A percentile compares a stretch with the other conserved stretches of the same genome.
phyloP scores from a whole-genome alignment of 2,888 invertebrate species.

The Pogonocherus hispidulus region DNA sequence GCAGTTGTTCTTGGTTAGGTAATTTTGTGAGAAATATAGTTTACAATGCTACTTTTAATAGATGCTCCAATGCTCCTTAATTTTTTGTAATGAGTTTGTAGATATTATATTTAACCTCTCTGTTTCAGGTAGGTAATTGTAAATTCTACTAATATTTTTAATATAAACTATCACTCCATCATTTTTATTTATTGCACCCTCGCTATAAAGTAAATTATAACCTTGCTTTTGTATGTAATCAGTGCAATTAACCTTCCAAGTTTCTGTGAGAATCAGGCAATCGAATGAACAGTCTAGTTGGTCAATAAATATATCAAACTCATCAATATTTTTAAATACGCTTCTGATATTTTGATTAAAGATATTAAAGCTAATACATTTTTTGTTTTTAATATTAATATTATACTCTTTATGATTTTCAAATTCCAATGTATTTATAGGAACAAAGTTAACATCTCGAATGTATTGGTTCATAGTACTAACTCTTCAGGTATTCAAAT shows the following conservation, averaged over 20 bases:
- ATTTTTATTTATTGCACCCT: slow-evolving; percentile 13
- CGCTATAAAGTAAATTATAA: slow-evolving; percentile 8
- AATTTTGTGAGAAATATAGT: too few species aligned
- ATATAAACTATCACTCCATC: slow-evolving; percentile 9
- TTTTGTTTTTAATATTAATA: neutral
- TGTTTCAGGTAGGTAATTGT: too few species aligned
- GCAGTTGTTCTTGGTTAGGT: too few species aligned
- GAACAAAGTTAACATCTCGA: neutral
- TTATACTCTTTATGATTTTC: neutral
- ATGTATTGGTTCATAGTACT: neutral
- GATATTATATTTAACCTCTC: too few species aligned
- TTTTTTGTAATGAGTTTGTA: too few species aligned
- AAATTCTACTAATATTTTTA: too few species aligned
- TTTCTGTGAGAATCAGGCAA: neutral
- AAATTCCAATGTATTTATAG: neutral
- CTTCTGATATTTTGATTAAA: slow-evolving; percentile 7
- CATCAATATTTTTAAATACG: neutral
- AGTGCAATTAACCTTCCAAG: neutral
- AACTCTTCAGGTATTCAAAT: too few species aligned
- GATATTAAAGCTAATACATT: neutral
- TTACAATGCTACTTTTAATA: too few species aligned
- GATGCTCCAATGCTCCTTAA: too few species aligned
- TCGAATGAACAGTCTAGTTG: neutral
- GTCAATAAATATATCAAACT: neutral
- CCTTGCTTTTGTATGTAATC: neutral